Base-by-base conservation (phyloP, 2,113 vertebrate genomes). In the Mola mola region DNA sequence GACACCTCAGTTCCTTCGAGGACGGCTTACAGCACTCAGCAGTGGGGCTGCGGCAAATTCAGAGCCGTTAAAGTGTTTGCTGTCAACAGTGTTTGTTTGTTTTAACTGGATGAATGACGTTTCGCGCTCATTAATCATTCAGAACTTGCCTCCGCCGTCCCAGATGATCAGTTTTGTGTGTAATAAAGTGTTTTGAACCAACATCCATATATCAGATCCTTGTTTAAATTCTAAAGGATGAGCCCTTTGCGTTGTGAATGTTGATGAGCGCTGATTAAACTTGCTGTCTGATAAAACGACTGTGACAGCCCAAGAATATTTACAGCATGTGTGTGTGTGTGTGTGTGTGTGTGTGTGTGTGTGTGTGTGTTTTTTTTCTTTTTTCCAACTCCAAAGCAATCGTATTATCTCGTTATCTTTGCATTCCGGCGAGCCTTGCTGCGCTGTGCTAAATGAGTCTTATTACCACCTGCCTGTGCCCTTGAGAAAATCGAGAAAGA, bases 321-420 rank as follows among this genome's bases (percentile, higher is more conserved):
- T 71, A 70, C 64, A 61, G 72, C 62, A 62, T 79, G 76, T 82
- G 11, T 34, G n/a, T n/a, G n/a, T n/a, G n/a, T n/a, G n/a, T n/a
- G n/a, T n/a, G n/a, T n/a, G n/a, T n/a, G n/a, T n/a, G n/a, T n/a
- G n/a, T n/a, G n/a, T n/a, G n/a, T n/a, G 5, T n/a, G n/a, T n/a
- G n/a, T 79, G 76, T 82, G 11, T 34, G 5, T n/a, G n/a, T n/a
- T n/a, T n/a, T n/a, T n/a, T n/a, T n/a, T 79, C 84, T 70, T 79
- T 36, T 79, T 86, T 67, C 78, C 79, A 66, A 70, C 79, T 75
- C 75, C 63, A 80, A 69, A 78, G 72, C 58, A 58, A 81, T 75
- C 75, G 61, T 56, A 80, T 78, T 80, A 82, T 78, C 81, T 75
- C 66, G 78, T 84, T 78, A 86, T 82, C 78, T 68, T 55, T 78